Percentiles rank a stretch among this genome's conserved stretches.
phyloP scores from a whole-genome alignment of 1,140 invertebrate species.

The Drosophila leontia region DNA sequence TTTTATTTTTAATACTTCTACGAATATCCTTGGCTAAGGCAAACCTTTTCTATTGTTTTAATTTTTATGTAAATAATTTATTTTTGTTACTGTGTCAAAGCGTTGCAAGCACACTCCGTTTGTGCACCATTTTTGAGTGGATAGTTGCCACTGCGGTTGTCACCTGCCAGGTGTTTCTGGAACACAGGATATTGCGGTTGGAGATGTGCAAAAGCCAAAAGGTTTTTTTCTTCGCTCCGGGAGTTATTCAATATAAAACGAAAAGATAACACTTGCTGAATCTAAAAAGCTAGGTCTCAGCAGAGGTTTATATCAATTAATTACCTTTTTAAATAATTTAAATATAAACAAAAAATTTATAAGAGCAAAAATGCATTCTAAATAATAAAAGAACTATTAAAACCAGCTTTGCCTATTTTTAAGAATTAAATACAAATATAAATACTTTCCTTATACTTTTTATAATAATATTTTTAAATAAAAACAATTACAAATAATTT shows the following conservation, averaged over 20 bases:
- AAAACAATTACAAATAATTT: neutral
- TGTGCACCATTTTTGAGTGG: slow-evolving; percentile 23
- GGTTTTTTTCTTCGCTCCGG: neutral
- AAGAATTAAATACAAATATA: neutral
- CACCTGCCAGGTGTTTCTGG: slow-evolving; percentile 29
- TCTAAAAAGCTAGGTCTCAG: no score
- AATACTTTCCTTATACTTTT: neutral
- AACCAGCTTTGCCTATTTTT: no score
- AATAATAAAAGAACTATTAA: no score
- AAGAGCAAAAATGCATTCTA: no score
- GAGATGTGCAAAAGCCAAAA: slow-evolving; percentile 13
- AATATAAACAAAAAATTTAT: no score
- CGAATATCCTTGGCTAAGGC: neutral
- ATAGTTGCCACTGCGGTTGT: slow-evolving; percentile 20
- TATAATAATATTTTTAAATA: no score
- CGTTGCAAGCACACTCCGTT: neutral
- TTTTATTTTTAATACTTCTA: neutral
- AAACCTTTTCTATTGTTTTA: neutral
- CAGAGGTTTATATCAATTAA: no score
- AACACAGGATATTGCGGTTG: slow-evolving; percentile 27
- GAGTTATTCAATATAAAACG: slow-evolving; percentile 1
- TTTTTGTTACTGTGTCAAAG: neutral
- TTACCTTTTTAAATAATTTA: no score
- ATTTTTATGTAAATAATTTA: neutral
- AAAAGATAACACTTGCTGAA: neutral